Conservation (phyloP, 2,888 invertebrate species). For the Leptothorax acervorum region DNA sequence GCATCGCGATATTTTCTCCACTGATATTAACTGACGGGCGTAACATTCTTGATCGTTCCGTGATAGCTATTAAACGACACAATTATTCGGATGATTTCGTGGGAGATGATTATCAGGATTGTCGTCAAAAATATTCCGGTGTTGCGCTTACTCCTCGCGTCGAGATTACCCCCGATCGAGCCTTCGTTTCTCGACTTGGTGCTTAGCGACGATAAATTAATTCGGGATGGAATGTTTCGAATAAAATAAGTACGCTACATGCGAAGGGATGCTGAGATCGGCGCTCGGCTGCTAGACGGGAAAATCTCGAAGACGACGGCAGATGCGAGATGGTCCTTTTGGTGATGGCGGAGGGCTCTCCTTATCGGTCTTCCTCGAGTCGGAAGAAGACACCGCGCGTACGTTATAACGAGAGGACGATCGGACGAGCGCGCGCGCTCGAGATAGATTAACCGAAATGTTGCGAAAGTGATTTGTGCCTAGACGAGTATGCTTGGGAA, state of each 20-base stretch:
- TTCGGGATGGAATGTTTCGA: slow-evolving; percentile 13
- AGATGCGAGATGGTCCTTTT: not conserved
- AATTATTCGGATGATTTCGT: not conserved
- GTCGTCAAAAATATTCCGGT: slow-evolving; percentile 18
- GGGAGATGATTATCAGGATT: not conserved
- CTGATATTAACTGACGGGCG: not conserved
- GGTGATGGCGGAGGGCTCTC: not conserved
- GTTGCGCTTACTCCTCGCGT: not conserved
- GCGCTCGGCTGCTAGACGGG: not conserved
- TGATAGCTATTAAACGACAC: not conserved
- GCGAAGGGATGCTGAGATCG: slow-evolving; percentile 10
- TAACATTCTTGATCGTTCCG: slow-evolving; percentile 27
- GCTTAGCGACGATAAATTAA: slow-evolving; percentile 32
- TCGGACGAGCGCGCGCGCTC: slow-evolving; percentile 19
- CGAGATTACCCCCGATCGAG: slow-evolving; percentile 38
- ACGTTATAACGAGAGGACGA: slow-evolving; percentile 8
- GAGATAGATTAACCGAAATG: slow-evolving; percentile 54
- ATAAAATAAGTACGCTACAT: not conserved
- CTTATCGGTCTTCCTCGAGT: not conserved
- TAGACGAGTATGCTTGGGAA: slow-evolving; percentile 59
- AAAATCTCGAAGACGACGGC: not conserved
- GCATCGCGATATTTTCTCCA: slow-evolving; percentile 33
- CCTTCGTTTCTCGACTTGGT: slow-evolving; percentile 12
- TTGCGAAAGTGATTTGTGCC: slow-evolving; percentile 75
- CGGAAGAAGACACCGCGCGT: slow-evolving; percentile 11